These are phyloP conservation scores for Tympanuchus pallidicinctus DNA, from an alignment of 2,113 vertebrate species.

Conservation along the genomic window DNA sequence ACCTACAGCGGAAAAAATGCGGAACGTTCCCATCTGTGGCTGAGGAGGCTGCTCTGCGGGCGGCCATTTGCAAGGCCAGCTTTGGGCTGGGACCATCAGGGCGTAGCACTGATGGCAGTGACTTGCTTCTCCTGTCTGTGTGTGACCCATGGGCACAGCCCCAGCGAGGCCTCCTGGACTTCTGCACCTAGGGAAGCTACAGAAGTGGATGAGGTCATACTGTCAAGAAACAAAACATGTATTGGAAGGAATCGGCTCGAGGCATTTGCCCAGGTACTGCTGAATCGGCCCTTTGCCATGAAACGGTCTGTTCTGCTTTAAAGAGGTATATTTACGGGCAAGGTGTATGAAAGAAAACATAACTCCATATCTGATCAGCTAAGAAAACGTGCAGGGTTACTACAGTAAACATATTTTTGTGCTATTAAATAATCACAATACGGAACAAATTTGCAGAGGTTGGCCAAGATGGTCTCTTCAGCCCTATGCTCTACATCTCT, in stretches of 20 bases:
- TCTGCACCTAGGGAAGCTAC: not conserved
- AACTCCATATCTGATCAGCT: not conserved
- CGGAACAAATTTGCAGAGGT: conserved; percentile 8
- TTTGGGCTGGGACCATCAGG: not conserved
- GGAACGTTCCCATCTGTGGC: not conserved
- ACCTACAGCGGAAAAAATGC: not conserved
- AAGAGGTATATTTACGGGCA: not conserved
- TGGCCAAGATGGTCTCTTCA: not conserved
- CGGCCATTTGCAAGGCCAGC: not conserved
- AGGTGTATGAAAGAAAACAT: not conserved
- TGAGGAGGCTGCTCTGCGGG: not conserved
- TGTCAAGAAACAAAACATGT: not conserved
- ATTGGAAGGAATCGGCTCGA: not conserved
- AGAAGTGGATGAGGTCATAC: accelerated
- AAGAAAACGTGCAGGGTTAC: not conserved
- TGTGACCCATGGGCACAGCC: not conserved
- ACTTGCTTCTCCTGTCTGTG: not conserved
- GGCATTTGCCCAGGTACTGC: not conserved
- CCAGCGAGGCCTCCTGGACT: not conserved
- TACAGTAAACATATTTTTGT: not conserved
- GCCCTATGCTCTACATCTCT: not conserved
- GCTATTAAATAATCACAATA: conserved; percentile 41
- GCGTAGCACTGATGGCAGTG: not conserved
- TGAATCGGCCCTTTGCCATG: not conserved
- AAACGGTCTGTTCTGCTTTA: not conserved